Percentiles rank a stretch among this genome's conserved stretches.
Evolutionary conservation across 2,113 vertebrate species (phyloP).

Genomic region (Urocolius indicus): DNA sequence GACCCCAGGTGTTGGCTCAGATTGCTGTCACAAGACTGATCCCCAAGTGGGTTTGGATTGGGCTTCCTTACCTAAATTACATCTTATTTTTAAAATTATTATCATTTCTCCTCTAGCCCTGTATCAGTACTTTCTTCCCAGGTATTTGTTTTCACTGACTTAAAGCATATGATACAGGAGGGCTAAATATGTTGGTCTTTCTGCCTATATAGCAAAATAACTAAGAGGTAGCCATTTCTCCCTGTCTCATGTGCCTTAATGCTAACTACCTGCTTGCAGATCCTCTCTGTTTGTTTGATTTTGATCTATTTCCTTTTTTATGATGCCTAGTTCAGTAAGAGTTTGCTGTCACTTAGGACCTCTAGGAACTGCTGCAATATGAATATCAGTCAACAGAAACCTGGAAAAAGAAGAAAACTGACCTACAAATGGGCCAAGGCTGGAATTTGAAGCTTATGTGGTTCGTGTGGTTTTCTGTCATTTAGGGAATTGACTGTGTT

Average conservation of each 20-base stretch:
- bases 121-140: neutral
- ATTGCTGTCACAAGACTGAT: neutral
- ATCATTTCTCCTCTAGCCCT: neutral
- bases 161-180: neutral
- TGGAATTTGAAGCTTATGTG: neutral
- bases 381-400: neutral
- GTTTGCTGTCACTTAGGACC: neutral
- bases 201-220: neutral
- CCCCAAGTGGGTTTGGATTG: neutral
- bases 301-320: neutral
- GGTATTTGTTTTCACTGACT: neutral
- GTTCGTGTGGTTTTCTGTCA: neutral
- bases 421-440: neutral
- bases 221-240: neutral
- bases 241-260: neutral
- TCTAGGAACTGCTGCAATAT: slow-evolving; percentile 10
- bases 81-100: neutral
- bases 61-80: neutral
- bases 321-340: neutral
- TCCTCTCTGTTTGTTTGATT: neutral
- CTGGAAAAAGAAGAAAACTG: neutral
- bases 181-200: neutral
- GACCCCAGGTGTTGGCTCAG: neutral
- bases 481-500: neutral
- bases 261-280: neutral